A percentile compares a stretch with the other conserved stretches of the same genome.
These are phyloP conservation scores for Lophius piscatorius DNA, from an alignment of 2,113 vertebrate species.

Conservation along the genomic window DNA sequence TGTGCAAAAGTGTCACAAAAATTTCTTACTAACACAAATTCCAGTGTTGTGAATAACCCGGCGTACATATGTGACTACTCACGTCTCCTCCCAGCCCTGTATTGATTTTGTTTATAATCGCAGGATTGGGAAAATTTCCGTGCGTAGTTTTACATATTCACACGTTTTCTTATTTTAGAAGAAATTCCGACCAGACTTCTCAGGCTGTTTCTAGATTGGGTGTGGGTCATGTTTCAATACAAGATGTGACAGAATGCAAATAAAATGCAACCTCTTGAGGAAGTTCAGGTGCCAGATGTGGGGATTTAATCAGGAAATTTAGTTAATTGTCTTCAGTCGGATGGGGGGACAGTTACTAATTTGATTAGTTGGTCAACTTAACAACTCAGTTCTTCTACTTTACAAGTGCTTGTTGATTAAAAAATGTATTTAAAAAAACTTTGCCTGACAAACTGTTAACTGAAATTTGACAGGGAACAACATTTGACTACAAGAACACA, in stretches of 20 bases:
- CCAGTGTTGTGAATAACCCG: too few species aligned
- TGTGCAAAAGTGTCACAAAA: too few species aligned
- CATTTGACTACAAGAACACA: not conserved
- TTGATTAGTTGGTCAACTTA: conserved; percentile 43
- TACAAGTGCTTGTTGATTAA: conserved; percentile 41
- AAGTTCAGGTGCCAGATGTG: conserved; percentile 11
- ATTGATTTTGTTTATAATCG: too few species aligned
- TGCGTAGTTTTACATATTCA: too few species aligned
- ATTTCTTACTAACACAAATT: too few species aligned
- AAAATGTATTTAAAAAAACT: too few species aligned
- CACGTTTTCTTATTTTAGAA: too few species aligned
- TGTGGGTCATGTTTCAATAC: not conserved
- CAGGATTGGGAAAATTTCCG: too few species aligned
- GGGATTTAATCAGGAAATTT: conserved; percentile 1
- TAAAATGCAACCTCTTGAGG: not conserved
- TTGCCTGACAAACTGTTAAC: too few species aligned
- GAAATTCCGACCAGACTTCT: too few species aligned
- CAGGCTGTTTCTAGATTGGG: not conserved
- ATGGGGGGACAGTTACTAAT: not conserved
- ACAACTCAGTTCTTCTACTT: conserved; percentile 83
- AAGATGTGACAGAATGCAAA: conserved; percentile 20
- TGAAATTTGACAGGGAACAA: not conserved
- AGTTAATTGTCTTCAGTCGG: not conserved
- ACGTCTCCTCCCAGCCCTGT: too few species aligned
- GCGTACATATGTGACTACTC: too few species aligned